Conservation (phyloP, 92 coral and sea anemone genomes). For the Zoanthus gigantus region DNA sequence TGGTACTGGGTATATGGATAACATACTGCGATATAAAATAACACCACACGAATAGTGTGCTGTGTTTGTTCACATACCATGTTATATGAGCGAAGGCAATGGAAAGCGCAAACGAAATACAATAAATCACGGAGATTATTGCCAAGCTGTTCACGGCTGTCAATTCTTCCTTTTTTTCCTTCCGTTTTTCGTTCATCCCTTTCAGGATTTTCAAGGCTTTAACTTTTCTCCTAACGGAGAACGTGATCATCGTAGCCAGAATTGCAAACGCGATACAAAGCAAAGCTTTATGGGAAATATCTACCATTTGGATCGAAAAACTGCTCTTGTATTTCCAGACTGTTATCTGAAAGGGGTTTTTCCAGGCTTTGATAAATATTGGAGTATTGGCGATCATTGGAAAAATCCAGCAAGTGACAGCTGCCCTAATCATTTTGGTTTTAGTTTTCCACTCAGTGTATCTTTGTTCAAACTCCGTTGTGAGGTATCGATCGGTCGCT, state of each 20-base stretch:
- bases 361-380: neutral
- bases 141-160: conserved; percentile 5
- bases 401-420: conserved; percentile 16
- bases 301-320: neutral
- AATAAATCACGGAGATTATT: neutral
- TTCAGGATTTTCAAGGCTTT: neutral
- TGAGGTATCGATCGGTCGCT: conserved; percentile 8
- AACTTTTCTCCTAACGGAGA: conserved; percentile 6
- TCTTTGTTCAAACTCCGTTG: conserved; percentile 16
- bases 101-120: conserved; percentile 10
- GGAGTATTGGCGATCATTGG: neutral
- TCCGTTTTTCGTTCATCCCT: neutral
- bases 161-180: neutral
- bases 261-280: neutral
- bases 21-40: conserved; percentile 5
- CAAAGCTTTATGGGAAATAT: neutral
- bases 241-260: neutral
- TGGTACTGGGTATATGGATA: conserved; percentile 4
- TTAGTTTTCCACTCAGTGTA: conserved; percentile 31
- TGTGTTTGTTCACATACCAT: conserved; percentile 11
- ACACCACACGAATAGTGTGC: conserved; percentile 17
- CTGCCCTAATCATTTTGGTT: neutral
- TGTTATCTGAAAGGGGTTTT: neutral
- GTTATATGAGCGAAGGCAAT: neutral
- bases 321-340: neutral